Conservation (phyloP, 2,797 vertebrate genomes). For the Halcyon smyrnensis region DNA sequence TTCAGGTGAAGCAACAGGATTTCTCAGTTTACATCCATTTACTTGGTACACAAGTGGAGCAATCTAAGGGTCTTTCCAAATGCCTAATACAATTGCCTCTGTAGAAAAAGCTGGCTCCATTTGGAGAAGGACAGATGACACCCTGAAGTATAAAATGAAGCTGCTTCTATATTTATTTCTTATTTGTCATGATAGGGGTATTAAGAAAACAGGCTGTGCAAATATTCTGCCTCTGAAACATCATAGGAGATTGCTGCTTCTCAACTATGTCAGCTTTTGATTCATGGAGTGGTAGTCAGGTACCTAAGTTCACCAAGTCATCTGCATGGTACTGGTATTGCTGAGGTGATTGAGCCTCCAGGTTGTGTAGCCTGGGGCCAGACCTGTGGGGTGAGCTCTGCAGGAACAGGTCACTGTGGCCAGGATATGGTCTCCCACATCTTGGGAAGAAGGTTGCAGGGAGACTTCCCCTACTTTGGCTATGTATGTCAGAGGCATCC, state of each 20-base stretch:
- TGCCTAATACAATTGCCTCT: background rate
- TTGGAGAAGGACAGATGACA: background rate
- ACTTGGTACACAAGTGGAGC: background rate
- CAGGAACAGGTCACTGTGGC: accelerated
- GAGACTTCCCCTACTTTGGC: background rate
- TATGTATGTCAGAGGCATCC: accelerated
- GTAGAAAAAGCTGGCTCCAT: background rate
- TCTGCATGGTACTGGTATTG: background rate
- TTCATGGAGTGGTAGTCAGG: background rate
- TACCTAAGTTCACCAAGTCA: background rate
- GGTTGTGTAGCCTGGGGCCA: background rate
- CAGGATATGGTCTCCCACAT: background rate
- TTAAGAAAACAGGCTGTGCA: background rate
- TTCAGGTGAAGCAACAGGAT: background rate
- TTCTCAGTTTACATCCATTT: background rate
- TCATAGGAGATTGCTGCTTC: background rate
- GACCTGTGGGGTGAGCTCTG: background rate
- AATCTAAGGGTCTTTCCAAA: background rate
- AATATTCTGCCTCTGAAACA: background rate
- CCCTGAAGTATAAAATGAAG: background rate
- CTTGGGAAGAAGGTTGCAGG: background rate
- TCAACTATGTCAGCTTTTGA: background rate
- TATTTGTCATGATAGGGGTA: background rate
- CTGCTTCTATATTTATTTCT: background rate
- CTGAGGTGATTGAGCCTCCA: background rate